These are phyloP conservation scores for Panulirus ornatus DNA, from an alignment of 1,140 invertebrate genomes.

Conservation along the genomic window DNA sequence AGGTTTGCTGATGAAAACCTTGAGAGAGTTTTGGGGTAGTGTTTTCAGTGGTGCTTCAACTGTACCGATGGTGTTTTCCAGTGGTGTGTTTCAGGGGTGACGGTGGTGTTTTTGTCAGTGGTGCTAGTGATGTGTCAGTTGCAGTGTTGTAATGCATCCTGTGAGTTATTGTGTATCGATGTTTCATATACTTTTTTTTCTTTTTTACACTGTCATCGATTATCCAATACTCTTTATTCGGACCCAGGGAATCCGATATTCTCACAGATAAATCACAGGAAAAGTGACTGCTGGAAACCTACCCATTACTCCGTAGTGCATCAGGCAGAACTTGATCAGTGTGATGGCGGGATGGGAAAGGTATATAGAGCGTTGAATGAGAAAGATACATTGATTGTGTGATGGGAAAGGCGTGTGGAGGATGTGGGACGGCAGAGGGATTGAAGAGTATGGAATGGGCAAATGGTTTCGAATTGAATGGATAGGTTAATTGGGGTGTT, in stretches of 20 bases:
- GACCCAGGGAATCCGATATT: not conserved
- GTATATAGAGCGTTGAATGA: not conserved
- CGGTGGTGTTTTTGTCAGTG: not conserved
- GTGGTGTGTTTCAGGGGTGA: not conserved
- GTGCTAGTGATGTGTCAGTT: not conserved
- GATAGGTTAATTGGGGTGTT: too few relatives aligned
- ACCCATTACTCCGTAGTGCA: not conserved
- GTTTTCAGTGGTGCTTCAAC: too few relatives aligned
- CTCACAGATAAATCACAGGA: not conserved
- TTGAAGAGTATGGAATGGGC: too few relatives aligned
- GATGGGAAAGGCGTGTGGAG: too few relatives aligned
- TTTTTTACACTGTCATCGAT: not conserved
- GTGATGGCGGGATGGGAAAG: not conserved
- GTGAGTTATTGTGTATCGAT: not conserved
- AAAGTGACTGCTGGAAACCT: not conserved
- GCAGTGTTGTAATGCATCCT: not conserved
- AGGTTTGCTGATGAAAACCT: too few relatives aligned
- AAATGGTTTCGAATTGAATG: too few relatives aligned
- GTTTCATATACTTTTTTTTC: too few relatives aligned
- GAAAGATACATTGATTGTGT: too few relatives aligned
- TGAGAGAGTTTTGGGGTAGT: too few relatives aligned
- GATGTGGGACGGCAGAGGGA: too few relatives aligned
- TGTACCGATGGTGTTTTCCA: too few relatives aligned
- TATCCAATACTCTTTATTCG: not conserved
- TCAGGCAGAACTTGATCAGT: not conserved